These are phyloP conservation scores for Mormyrus hasselquistii DNA, from an alignment of 2,797 vertebrate species.

Conservation along the genomic window DNA sequence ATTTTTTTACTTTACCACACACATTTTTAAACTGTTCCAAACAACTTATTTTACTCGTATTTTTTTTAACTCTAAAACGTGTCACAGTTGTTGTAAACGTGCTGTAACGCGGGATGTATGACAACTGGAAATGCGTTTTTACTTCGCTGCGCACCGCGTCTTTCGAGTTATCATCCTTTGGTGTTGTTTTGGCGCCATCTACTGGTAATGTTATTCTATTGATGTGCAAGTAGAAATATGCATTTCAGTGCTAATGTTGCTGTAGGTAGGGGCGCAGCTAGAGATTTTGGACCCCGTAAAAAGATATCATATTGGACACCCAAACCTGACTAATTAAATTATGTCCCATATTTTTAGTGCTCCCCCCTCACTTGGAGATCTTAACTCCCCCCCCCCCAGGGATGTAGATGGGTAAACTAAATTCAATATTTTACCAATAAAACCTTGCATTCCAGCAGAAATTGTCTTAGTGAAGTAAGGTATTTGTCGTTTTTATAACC, in stretches of 20 bases:
- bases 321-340: background rate
- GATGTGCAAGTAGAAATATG: background rate
- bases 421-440: background rate
- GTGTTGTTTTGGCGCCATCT: slow-evolving; percentile 27
- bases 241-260: background rate
- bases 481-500: background rate
- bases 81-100: background rate
- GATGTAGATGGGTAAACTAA: background rate
- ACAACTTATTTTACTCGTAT: background rate
- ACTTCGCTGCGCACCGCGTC: background rate
- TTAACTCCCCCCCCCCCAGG: background rate
- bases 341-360: background rate
- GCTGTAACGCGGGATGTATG: background rate
- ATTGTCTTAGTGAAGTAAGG: background rate
- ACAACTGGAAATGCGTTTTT: slow-evolving; percentile 3
- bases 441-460: background rate
- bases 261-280: background rate
- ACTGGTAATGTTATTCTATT: slow-evolving; percentile 18
- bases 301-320: background rate
- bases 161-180: background rate
- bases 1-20: background rate
- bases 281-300: background rate
- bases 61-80: background rate
- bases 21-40: background rate
- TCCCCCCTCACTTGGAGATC: background rate